These are phyloP conservation scores for Drosophila falleni DNA, from an alignment of 2,888 invertebrate species.

Conservation along the genomic window DNA sequence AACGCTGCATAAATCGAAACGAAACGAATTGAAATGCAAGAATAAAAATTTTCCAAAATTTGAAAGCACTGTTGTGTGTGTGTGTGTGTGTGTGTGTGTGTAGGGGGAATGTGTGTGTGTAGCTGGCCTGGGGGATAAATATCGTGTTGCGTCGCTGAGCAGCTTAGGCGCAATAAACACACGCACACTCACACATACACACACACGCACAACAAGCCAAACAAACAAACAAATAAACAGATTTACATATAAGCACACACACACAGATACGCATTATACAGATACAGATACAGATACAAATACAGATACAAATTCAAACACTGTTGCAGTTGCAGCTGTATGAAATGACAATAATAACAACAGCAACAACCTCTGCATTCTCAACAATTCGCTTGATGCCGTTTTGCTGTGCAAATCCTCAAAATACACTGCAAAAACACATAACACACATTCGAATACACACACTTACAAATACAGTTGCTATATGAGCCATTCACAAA, in stretches of 20 bases:
- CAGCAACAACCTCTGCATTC: slow-evolving; percentile 18
- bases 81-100: slow-evolving; percentile 30
- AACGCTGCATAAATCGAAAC: slow-evolving; percentile 79
- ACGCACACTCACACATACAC: slow-evolving; percentile 36
- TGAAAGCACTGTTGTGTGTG: slow-evolving; percentile 51
- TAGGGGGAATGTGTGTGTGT: slow-evolving; percentile 9
- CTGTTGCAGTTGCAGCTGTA: slow-evolving; percentile 18
- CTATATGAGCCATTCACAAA: slow-evolving; percentile 58
- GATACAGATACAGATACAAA: slow-evolving; percentile 1
- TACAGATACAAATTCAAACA: background rate
- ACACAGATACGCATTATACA: slow-evolving; percentile 8
- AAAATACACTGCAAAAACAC: slow-evolving; percentile 76
- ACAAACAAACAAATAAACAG: slow-evolving; percentile 66
- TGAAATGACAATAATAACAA: slow-evolving; percentile 59
- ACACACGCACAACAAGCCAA: slow-evolving; percentile 22
- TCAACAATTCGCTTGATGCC: slow-evolving; percentile 32
- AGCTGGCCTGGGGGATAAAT: slow-evolving; percentile 62
- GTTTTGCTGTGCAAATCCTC: slow-evolving; percentile 81
- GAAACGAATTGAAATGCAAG: slow-evolving; percentile 57
- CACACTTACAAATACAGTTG: slow-evolving; percentile 23
- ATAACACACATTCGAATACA: slow-evolving; percentile 46
- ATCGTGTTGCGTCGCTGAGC: slow-evolving; percentile 78
- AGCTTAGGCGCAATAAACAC: slow-evolving; percentile 71
- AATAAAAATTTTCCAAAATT: slow-evolving; percentile 65
- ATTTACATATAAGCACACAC: slow-evolving; percentile 70